These are phyloP conservation scores for Silurus aristotelis DNA, from an alignment of 2,797 vertebrate genomes.

Conservation along the genomic window DNA sequence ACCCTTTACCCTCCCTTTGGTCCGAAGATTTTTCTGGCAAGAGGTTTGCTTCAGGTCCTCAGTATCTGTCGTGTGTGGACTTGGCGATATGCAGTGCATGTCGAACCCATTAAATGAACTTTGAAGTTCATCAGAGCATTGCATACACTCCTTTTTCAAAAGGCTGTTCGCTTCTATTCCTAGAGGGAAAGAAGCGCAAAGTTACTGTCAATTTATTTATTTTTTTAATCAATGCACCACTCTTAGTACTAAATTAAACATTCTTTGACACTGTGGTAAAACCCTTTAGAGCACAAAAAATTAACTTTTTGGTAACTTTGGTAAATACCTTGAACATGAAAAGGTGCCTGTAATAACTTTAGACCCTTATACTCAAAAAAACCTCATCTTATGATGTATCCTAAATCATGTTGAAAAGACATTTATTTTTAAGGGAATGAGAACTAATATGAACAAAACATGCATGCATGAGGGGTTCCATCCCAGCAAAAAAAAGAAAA, in stretches of 20 bases:
- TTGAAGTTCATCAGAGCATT: conserved; percentile 54
- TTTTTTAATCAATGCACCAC: neutral
- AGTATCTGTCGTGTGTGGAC: conserved; percentile 5
- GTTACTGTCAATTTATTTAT: neutral
- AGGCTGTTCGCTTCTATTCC: conserved; percentile 61
- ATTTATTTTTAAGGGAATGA: neutral
- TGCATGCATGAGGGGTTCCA: neutral
- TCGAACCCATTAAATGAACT: conserved; percentile 29
- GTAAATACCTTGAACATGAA: neutral
- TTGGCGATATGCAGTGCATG: conserved; percentile 43
- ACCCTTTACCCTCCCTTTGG: conserved; percentile 67
- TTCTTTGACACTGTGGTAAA: neutral
- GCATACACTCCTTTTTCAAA: conserved; percentile 52
- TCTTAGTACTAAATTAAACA: neutral
- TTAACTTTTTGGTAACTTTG: no score
- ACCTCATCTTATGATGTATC: neutral
- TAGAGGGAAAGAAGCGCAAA: conserved; percentile 62
- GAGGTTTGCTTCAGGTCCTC: conserved; percentile 39
- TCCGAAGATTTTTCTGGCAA: conserved; percentile 48
- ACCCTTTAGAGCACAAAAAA: neutral
- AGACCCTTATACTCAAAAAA: neutral
- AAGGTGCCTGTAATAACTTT: neutral
- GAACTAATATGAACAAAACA: neutral
- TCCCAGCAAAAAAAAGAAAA: neutral
- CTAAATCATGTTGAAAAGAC: neutral